Evolutionary conservation across 2,888 invertebrate species (phyloP).

Genomic region (Anarsia innoxiella): DNA sequence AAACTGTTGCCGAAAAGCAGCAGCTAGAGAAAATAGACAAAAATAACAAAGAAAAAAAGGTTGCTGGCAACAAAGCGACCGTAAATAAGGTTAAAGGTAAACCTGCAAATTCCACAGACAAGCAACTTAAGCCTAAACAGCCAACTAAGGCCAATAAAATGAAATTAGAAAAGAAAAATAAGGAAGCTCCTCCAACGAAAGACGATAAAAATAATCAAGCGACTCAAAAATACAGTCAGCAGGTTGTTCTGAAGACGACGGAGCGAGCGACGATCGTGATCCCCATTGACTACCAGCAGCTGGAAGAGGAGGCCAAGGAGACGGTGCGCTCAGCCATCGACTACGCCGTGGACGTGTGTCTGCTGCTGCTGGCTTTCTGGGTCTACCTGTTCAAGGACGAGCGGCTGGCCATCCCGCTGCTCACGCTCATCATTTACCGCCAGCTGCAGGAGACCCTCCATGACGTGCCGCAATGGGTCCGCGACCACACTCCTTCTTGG

Average conservation of each 20-base stretch:
- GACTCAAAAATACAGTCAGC: conserved; percentile 37
- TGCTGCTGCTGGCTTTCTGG: conserved; percentile 86
- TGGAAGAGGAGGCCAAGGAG: conserved; percentile 78
- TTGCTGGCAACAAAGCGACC: conserved; percentile 30
- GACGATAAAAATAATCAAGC: conserved; percentile 18
- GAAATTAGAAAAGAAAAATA: conserved; percentile 22
- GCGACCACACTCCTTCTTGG: conserved; percentile 53
- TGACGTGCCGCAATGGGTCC: conserved; percentile 76
- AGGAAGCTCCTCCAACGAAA: conserved; percentile 14
- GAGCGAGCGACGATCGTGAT: conserved; percentile 65
- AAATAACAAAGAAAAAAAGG: conserved; percentile 33
- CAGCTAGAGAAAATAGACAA: conserved; percentile 43
- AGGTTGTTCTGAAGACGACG: conserved; percentile 52
- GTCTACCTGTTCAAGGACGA: conserved; percentile 88
- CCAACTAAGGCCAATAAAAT: conserved; percentile 22
- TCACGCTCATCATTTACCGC: conserved; percentile 84
- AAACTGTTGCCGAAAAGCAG: conserved; percentile 73
- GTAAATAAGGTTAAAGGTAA: conserved; percentile 24
- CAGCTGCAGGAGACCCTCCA: conserved; percentile 81
- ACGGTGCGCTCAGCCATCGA: conserved; percentile 82
- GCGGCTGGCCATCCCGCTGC: conserved; percentile 85
- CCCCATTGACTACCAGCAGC: conserved; percentile 69
- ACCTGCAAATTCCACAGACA: conserved; percentile 26
- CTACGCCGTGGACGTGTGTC: conserved; percentile 83
- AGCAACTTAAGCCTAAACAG: conserved; percentile 22